Conservation (phyloP, 1,140 invertebrate genomes). For the Coenobita brevimanus region DNA sequence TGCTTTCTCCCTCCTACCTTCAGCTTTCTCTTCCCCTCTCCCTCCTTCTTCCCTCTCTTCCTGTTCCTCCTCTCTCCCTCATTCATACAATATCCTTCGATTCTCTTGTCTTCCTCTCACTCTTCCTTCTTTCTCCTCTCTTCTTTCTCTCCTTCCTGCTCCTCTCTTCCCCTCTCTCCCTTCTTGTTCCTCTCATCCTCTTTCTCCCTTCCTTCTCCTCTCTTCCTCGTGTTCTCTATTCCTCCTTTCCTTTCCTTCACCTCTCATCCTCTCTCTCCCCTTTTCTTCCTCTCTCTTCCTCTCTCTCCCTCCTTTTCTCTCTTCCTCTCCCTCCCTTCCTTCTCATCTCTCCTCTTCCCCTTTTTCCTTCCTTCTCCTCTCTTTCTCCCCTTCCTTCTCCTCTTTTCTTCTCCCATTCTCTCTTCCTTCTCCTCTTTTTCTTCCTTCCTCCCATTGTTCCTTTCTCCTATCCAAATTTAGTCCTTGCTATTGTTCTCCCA, state of each 20-base stretch:
- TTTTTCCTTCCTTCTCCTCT: neutral
- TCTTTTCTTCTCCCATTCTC: neutral
- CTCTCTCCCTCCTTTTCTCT: neutral
- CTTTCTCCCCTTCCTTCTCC: neutral
- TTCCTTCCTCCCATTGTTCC: neutral
- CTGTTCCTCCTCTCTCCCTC: too few relatives aligned
- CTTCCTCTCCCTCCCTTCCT: neutral
- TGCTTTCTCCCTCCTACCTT: too few relatives aligned
- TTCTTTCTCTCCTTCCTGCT: too few relatives aligned
- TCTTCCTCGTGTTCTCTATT: too few relatives aligned
- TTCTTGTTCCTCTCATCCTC: too few relatives aligned
- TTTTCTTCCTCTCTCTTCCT: neutral
- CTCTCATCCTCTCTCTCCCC: neutral
- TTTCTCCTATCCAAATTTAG: neutral
- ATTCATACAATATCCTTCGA: too few relatives aligned
- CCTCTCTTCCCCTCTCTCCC: too few relatives aligned
- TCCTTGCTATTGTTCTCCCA: neutral
- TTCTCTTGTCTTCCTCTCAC: too few relatives aligned
- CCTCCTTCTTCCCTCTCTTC: too few relatives aligned
- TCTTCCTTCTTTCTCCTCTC: too few relatives aligned
- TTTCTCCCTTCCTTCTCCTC: too few relatives aligned
- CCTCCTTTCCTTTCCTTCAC: neutral
- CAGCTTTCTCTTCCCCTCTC: too few relatives aligned
- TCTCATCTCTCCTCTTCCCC: neutral
- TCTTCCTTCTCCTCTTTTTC: slow-evolving; percentile 2